These are phyloP conservation scores for Diachasmimorpha longicaudata DNA, from an alignment of 1,140 invertebrate species.

Conservation along the genomic window DNA sequence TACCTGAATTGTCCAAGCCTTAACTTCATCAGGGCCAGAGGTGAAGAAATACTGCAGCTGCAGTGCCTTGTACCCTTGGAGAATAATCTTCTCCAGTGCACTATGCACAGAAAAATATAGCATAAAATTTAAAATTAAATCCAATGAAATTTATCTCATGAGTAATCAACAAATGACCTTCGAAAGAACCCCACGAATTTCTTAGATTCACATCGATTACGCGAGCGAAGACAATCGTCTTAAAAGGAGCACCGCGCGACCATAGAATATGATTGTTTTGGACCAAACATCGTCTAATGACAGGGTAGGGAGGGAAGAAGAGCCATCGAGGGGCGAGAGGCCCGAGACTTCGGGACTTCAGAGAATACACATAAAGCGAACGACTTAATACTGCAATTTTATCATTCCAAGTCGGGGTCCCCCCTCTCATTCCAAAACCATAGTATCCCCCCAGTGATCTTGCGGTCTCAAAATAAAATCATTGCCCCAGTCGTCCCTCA, in stretches of 20 bases:
- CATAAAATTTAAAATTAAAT: slow-evolving; percentile 23
- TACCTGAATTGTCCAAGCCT: slow-evolving; percentile 99
- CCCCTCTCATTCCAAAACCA: slow-evolving; percentile 28
- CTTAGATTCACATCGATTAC: slow-evolving; percentile 5
- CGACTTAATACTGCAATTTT: slow-evolving; percentile 65
- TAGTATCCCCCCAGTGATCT: slow-evolving; percentile 40
- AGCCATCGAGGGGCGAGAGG: slow-evolving; percentile 37
- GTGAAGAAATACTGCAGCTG: slow-evolving; percentile 99
- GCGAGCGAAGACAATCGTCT: slow-evolving; percentile 1
- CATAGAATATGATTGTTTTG: slow-evolving; percentile 55
- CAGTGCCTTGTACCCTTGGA: slow-evolving; percentile 95
- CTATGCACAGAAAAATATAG: slow-evolving; percentile 60
- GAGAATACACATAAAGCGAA: slow-evolving; percentile 64
- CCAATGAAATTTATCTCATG: background rate
- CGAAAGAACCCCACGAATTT: slow-evolving; percentile 31
- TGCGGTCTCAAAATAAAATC: slow-evolving; percentile 64
- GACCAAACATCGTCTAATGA: slow-evolving; percentile 60
- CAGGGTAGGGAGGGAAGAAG: slow-evolving; percentile 46
- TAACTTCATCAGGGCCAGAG: slow-evolving; percentile 95
- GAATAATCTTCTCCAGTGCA: slow-evolving; percentile 95
- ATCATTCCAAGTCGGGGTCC: slow-evolving; percentile 53
- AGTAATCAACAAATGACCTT: slow-evolving; percentile 22
- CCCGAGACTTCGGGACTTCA: slow-evolving; percentile 56
- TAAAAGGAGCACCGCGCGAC: slow-evolving; percentile 31
- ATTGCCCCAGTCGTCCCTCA: slow-evolving; percentile 41